Conservation (phyloP, 2,797 vertebrate species). For the Loriculus beryllinus region DNA sequence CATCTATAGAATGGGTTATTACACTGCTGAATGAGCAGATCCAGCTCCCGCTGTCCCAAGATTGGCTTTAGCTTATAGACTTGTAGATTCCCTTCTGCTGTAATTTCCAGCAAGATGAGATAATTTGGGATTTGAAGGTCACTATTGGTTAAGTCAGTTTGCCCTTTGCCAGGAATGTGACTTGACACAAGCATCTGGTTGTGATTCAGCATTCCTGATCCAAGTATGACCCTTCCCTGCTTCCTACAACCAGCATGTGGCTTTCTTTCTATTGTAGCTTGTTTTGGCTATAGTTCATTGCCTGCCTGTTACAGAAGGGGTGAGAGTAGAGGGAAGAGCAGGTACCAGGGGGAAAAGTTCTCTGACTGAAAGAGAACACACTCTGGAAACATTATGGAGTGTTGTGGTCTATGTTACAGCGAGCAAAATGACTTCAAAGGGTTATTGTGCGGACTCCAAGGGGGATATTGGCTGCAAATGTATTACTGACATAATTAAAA, state of each 20-base stretch:
- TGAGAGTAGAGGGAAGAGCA: background rate
- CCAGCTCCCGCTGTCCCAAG: background rate
- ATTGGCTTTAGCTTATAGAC: background rate
- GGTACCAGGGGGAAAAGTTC: background rate
- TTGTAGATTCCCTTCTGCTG: background rate
- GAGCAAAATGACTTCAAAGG: background rate
- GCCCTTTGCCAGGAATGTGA: background rate
- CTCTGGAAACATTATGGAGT: background rate
- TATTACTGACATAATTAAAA: constrained; percentile 19
- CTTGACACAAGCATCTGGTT: background rate
- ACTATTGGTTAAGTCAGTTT: background rate
- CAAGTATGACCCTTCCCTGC: background rate
- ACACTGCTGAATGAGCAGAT: background rate
- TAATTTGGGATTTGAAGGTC: background rate
- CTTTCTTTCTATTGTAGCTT: background rate
- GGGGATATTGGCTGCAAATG: background rate
- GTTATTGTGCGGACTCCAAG: background rate
- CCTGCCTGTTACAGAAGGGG: background rate
- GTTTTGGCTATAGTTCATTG: background rate
- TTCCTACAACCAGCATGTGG: rapidly evolving
- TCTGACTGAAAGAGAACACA: background rate
- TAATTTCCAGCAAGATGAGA: background rate
- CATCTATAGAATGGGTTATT: background rate
- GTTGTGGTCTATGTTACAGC: background rate
- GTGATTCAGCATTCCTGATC: constrained; percentile 1